A percentile compares a stretch with the other conserved stretches of the same genome.
phyloP scores from a whole-genome alignment of 2,888 invertebrate genomes.

The Tryphoninae sp. region DNA sequence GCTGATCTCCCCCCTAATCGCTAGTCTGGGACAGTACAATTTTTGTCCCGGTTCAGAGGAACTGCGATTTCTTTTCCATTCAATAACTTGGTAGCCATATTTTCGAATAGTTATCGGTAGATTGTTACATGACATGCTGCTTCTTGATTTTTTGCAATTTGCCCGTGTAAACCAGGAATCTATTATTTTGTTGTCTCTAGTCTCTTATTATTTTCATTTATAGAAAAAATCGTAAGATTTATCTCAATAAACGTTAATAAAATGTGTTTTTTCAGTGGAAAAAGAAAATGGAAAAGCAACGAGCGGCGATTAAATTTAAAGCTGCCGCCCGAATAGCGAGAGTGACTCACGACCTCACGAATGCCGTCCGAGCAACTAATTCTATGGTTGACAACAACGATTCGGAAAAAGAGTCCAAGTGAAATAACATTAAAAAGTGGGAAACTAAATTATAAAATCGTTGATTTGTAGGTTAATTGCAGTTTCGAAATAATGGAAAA shows the following conservation, averaged over 20 bases:
- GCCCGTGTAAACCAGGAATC: not conserved
- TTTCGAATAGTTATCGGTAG: no score
- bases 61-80: no score
- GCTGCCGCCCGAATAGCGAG: conserved; percentile 86
- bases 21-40: no score
- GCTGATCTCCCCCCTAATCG: no score
- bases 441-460: conserved; percentile 2
- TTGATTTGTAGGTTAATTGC: conserved; percentile 12
- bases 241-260: not conserved
- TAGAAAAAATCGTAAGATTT: conserved; percentile 32
- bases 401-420: conserved; percentile 28
- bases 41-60: no score
- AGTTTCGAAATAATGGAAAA: conserved; percentile 28
- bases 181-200: not conserved
- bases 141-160: no score
- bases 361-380: conserved; percentile 69
- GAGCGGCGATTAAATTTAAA: conserved; percentile 86
- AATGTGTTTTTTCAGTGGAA: conserved; percentile 84
- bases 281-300: conserved; percentile 86
- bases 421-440: conserved; percentile 29
- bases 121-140: no score
- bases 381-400: conserved; percentile 65
- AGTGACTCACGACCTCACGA: conserved; percentile 76
- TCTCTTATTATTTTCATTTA: conserved; percentile 7
- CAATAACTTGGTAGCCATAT: no score